A percentile compares a stretch with the other conserved stretches of the same genome.
phyloP scores from a whole-genome alignment of 2,888 invertebrate species.

The Ypsolopha sequella region DNA sequence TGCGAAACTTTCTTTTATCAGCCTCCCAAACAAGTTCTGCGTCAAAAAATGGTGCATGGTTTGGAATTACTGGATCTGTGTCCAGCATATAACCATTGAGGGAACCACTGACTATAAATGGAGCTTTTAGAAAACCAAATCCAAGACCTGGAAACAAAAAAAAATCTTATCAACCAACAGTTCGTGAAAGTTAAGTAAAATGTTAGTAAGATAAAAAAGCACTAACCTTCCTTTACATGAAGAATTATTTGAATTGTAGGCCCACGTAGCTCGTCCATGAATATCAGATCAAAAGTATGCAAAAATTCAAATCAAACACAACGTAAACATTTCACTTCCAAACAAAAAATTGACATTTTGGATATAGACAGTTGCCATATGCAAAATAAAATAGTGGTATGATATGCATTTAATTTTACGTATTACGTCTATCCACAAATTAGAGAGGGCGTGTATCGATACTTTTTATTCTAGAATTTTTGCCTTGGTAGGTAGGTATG shows the following conservation, averaged over 20 bases:
- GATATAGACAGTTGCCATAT: background rate
- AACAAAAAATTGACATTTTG: too few relatives aligned
- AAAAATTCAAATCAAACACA: slow-evolving; percentile 35
- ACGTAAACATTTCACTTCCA: slow-evolving; percentile 16
- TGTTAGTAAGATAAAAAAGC: slow-evolving; percentile 7
- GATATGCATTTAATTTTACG: too few relatives aligned
- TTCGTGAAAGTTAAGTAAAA: slow-evolving; percentile 10
- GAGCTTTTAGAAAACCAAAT: slow-evolving; percentile 65
- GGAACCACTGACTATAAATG: slow-evolving; percentile 71
- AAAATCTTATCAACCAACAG: slow-evolving; percentile 1
- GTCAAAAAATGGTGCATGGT: slow-evolving; percentile 73
- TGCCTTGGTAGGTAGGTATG: too few relatives aligned
- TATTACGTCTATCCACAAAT: too few relatives aligned
- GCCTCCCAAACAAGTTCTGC: slow-evolving; percentile 86
- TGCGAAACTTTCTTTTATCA: slow-evolving; percentile 76
- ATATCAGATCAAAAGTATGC: background rate
- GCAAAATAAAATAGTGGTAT: background rate
- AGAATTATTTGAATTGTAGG: slow-evolving; percentile 76
- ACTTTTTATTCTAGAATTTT: too few relatives aligned
- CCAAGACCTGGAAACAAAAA: slow-evolving; percentile 58
- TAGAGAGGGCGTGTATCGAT: too few relatives aligned
- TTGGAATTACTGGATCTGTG: slow-evolving; percentile 73
- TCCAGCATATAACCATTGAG: slow-evolving; percentile 76
- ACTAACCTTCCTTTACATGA: slow-evolving; percentile 74
- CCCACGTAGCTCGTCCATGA: slow-evolving; percentile 74